A percentile compares a stretch with the other conserved stretches of the same genome.
phyloP scores from a whole-genome alignment of 1,140 invertebrate genomes.

The Coenobita brevimanus region DNA sequence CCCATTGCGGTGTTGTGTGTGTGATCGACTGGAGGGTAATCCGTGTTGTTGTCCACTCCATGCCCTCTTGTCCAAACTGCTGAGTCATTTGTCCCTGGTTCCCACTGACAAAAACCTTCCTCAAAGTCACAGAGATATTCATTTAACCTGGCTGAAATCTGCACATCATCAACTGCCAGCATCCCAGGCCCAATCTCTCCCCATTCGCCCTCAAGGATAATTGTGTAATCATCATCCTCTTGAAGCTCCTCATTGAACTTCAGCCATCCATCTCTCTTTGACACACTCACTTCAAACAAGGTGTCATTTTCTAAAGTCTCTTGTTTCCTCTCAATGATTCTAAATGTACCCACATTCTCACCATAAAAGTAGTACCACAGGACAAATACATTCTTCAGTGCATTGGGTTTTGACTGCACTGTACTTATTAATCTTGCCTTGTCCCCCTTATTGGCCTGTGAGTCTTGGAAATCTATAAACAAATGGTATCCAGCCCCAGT shows the following conservation, averaged over 20 bases:
- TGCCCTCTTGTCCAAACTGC: conserved; percentile 32
- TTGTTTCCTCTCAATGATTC: conserved; percentile 40
- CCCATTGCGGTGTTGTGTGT: conserved; percentile 24
- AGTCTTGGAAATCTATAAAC: neutral
- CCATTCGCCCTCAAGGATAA: conserved; percentile 41
- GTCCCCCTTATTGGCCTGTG: conserved; percentile 1
- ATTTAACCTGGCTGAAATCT: conserved; percentile 30
- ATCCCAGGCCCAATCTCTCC: conserved; percentile 33
- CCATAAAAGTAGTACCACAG: conserved; percentile 64
- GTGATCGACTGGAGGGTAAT: conserved; percentile 36
- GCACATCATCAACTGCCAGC: conserved; percentile 53
- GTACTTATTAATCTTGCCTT: conserved; percentile 52
- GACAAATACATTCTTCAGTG: conserved; percentile 17
- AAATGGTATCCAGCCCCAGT: conserved; percentile 18
- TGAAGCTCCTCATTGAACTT: conserved; percentile 21
- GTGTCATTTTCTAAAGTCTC: neutral
- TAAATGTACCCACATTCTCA: conserved; percentile 48
- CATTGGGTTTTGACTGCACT: conserved; percentile 34
- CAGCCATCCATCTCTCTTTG: conserved; percentile 46
- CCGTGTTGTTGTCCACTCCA: conserved; percentile 32
- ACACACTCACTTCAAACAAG: conserved; percentile 35
- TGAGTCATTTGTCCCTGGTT: neutral
- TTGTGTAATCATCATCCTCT: conserved; percentile 51
- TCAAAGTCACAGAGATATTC: conserved; percentile 53
- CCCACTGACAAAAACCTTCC: conserved; percentile 48